phyloP scores from a whole-genome alignment of 2,797 vertebrate species.

The Pseudocheirus occidentalis region DNA sequence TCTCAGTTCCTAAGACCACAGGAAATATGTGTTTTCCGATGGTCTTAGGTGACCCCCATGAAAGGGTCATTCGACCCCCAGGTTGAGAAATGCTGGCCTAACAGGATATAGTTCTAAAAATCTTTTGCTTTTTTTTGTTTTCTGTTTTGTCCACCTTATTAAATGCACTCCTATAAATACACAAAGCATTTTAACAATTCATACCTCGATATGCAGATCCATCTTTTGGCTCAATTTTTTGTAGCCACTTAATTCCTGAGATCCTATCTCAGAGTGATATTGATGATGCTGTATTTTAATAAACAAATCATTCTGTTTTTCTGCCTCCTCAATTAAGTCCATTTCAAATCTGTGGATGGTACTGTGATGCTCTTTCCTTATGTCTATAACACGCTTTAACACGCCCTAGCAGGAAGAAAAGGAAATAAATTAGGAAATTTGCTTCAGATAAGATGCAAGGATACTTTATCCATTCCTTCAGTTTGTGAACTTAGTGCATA shows the following conservation, averaged over 20 bases:
- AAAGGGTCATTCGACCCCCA: too few relatives aligned
- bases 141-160: too few relatives aligned
- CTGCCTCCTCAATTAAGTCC: slow-evolving; percentile 79
- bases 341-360: slow-evolving; percentile 73
- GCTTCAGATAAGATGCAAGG: neutral
- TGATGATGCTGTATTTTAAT: slow-evolving; percentile 71
- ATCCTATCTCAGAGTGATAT: slow-evolving; percentile 47
- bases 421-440: slow-evolving; percentile 30
- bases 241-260: slow-evolving; percentile 57
- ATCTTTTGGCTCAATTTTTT: slow-evolving; percentile 70
- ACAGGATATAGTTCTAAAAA: neutral
- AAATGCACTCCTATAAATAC: neutral
- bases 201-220: slow-evolving; percentile 80
- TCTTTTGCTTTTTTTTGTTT: neutral
- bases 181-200: slow-evolving; percentile 30
- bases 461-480: neutral
- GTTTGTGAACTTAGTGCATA: neutral
- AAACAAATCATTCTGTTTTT: slow-evolving; percentile 78
- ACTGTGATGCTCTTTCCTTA: slow-evolving; percentile 77
- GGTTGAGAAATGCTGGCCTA: too few relatives aligned
- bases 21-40: too few relatives aligned
- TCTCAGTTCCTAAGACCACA: too few relatives aligned
- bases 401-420: slow-evolving; percentile 77
- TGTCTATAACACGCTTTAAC: slow-evolving; percentile 70
- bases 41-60: too few relatives aligned